Evolutionary conservation across 2,888 invertebrate species (phyloP), one percentile per base, ranked within the genome.

Genomic region (Hypena proboscidalis): DNA sequence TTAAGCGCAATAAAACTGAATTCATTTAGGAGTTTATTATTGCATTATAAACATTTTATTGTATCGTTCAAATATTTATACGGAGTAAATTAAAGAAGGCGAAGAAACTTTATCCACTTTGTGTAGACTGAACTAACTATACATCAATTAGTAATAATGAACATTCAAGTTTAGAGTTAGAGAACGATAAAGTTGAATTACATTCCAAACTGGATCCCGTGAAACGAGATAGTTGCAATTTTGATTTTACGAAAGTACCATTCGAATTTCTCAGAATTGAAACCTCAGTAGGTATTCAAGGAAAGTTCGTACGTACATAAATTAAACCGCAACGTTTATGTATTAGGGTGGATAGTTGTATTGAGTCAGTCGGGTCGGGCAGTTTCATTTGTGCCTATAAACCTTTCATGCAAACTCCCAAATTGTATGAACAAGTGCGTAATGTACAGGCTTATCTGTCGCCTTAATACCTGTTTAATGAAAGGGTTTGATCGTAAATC

Each of bases 401-500:
- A 77, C 80, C 78, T 82, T 80, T 79, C 77, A 78, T 75, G 75
- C 74, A 73, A 83, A 81, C 79, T 80, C 75, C 77, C 74, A 74
- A 80, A 79, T 82, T 81, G 78, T 82, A 84, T 77, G 80, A 81
- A 85, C 83, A 80, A 85, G 82, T 84, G 83, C 79, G 80, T 84
- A 83, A 80, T 79, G 80, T 80, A 73, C 68, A 75, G 75, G 77
- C 81, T 85, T 88, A 88, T 88, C 85, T 86, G 77, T 86, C 85
- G 80, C 83, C 78, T 83, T 87, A 87, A 87, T 89, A 88, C 89
- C 86, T 86, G 83, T 84, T 88, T 89, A 87, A 90, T 89, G 85
- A 89, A 88, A 89, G 87, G 90, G 88, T 86, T 82, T 77, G 86
- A 86, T 88, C 89, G 85, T 90, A 88, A 90, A 90, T 90, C 87